A percentile compares a stretch with the other conserved stretches of the same genome.
Conservation (phyloP, 1,140 invertebrate genomes). For the Aleiodes sp. region DNA sequence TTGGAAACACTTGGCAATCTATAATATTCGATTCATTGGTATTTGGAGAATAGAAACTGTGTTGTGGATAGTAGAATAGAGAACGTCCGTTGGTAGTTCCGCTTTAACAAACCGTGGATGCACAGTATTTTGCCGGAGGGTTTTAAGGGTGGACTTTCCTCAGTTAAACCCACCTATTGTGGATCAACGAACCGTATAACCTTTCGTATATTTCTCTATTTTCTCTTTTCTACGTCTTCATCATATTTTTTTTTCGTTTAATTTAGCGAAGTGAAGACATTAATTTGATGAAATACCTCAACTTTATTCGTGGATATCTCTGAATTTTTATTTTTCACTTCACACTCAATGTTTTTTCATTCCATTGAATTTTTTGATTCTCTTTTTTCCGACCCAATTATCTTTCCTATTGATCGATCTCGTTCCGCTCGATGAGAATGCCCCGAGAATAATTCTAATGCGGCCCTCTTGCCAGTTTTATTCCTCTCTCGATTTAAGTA, state of each 20-base stretch:
- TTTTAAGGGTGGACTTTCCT: conserved; percentile 36
- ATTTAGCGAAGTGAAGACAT: too few relatives aligned
- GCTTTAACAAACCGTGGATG: conserved; percentile 45
- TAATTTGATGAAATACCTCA: too few relatives aligned
- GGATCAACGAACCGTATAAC: neutral
- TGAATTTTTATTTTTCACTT: too few relatives aligned
- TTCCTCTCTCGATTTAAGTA: neutral
- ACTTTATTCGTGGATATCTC: too few relatives aligned
- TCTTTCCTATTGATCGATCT: neutral
- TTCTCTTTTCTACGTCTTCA: neutral
- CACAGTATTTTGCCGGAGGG: conserved; percentile 35
- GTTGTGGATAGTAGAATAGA: neutral
- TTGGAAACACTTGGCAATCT: neutral
- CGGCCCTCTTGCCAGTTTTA: neutral
- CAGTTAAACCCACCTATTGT: neutral
- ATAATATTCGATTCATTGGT: conserved; percentile 20
- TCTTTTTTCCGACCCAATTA: neutral
- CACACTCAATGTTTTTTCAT: too few relatives aligned
- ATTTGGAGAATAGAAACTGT: neutral
- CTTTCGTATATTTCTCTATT: neutral
- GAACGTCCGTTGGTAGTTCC: conserved; percentile 41
- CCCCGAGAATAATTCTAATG: neutral
- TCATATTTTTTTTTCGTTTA: too few relatives aligned
- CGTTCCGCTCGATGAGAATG: neutral
- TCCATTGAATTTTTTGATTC: neutral